Evolutionary conservation across 2,113 vertebrate species (phyloP).

Genomic region (Enhydra lutris): DNA sequence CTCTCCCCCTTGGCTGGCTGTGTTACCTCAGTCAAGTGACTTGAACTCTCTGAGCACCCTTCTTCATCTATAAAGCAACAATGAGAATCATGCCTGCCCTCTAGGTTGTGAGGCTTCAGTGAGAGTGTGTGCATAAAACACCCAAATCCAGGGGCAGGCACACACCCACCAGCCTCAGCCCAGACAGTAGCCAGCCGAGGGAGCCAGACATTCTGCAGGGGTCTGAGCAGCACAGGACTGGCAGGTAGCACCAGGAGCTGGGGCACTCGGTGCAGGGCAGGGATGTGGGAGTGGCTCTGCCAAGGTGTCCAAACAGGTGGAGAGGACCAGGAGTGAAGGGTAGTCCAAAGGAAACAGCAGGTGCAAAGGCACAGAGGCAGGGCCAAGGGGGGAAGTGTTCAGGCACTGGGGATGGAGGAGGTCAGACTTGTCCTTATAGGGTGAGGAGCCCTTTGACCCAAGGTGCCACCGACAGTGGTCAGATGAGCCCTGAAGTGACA

Average conservation of each 20-base stretch:
- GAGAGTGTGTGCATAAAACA: background rate
- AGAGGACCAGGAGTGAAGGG: background rate
- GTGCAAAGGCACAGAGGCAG: background rate
- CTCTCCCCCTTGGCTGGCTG: background rate
- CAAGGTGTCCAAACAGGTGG: background rate
- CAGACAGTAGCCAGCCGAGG: accelerated
- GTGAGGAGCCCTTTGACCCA: background rate
- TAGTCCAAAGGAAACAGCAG: background rate
- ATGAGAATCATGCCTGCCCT: background rate
- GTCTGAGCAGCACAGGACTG: accelerated
- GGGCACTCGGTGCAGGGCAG: background rate
- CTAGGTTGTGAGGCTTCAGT: background rate
- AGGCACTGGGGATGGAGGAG: background rate
- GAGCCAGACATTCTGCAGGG: background rate
- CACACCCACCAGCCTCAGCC: background rate
- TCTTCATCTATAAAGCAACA: background rate
- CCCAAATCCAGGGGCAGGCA: background rate
- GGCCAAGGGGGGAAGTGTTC: background rate
- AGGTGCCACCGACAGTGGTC: background rate
- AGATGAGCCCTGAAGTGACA: background rate
- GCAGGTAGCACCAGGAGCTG: background rate
- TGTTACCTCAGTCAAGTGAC: background rate
- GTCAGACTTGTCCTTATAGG: background rate
- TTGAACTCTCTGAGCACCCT: background rate
- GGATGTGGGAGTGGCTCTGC: background rate